Percentiles rank a stretch among this genome's conserved stretches.
These are phyloP conservation scores for Standfussiana lucernea DNA, from an alignment of 2,888 invertebrate species.

Conservation along the genomic window DNA sequence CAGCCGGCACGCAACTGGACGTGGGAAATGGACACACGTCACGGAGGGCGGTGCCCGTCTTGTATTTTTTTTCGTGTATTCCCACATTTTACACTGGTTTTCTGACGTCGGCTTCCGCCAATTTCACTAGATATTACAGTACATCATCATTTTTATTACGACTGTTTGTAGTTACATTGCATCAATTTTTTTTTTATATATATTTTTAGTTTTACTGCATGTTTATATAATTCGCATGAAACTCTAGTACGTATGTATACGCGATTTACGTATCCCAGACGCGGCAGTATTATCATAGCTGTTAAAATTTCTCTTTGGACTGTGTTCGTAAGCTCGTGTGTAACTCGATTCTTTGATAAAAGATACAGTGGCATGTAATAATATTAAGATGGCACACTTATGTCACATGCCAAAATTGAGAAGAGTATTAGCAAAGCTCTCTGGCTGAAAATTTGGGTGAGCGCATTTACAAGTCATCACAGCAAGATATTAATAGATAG, in stretches of 20 bases:
- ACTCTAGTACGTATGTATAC: not conserved
- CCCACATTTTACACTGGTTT: conserved; percentile 28
- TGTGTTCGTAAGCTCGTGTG: conserved; percentile 33
- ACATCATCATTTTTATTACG: conserved; percentile 35
- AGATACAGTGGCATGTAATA: conserved; percentile 49
- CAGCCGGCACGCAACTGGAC: conserved; percentile 77
- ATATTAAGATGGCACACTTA: conserved; percentile 64
- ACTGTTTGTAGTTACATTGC: conserved; percentile 19
- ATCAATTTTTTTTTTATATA: conserved; percentile 12
- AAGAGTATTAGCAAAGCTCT: conserved; percentile 61
- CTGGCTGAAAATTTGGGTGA: conserved; percentile 61
- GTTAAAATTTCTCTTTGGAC: conserved; percentile 46
- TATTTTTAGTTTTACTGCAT: conserved; percentile 16
- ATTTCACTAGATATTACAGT: conserved; percentile 36
- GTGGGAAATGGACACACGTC: conserved; percentile 76
- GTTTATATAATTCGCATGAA: conserved; percentile 15
- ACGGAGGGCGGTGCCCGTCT: conserved; percentile 68
- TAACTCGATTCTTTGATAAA: conserved; percentile 46
- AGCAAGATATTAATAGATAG: conserved; percentile 70
- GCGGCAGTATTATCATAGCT: conserved; percentile 28
- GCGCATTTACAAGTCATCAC: conserved; percentile 70
- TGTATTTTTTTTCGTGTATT: conserved; percentile 51
- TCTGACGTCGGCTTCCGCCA: conserved; percentile 44
- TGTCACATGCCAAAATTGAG: conserved; percentile 67
- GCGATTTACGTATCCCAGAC: conserved; percentile 14